Percentiles rank a stretch among this genome's conserved stretches.
Evolutionary conservation across 2,888 invertebrate genomes (phyloP).

Genomic region (Hirtodrosophila cameraria): DNA sequence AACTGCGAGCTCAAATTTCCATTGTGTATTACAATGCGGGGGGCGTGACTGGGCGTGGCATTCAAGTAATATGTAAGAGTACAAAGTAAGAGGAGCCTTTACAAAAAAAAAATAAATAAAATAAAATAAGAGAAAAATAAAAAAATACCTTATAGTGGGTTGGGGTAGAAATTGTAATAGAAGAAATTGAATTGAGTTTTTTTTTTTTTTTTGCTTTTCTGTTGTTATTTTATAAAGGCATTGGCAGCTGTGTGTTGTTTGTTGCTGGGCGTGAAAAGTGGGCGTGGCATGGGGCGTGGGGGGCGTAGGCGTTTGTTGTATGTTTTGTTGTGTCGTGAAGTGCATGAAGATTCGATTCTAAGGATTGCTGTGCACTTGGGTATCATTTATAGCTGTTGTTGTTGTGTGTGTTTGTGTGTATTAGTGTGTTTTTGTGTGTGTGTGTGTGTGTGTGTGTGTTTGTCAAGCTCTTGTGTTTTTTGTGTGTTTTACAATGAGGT

Average conservation of each 20-base stretch:
- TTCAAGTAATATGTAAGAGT: conserved; percentile 41
- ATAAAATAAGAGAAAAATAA: conserved; percentile 26
- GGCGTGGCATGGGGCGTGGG: conserved; percentile 8
- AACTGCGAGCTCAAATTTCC: conserved; percentile 47
- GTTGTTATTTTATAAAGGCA: conserved; percentile 42
- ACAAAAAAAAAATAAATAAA: conserved; percentile 13
- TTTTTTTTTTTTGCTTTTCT: conserved; percentile 40
- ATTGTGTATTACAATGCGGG: conserved; percentile 28
- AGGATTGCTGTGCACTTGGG: conserved; percentile 72
- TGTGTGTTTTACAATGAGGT: conserved; percentile 76
- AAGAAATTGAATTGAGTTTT: conserved; percentile 74
- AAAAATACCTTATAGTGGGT: conserved; percentile 28
- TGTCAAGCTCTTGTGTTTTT: conserved; percentile 54
- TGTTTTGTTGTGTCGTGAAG: conserved; percentile 37
- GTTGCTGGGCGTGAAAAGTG: conserved; percentile 26
- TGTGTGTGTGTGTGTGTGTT: conserved; percentile 35
- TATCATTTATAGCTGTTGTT: conserved; percentile 61
- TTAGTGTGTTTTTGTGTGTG: conserved; percentile 35
- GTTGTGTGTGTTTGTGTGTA: conserved; percentile 28
- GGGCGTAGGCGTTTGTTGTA: conserved; percentile 33
- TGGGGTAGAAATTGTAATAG: conserved; percentile 48
- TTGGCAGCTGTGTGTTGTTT: conserved; percentile 68
- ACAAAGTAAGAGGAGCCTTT: conserved; percentile 22
- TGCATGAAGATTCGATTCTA: conserved; percentile 51
- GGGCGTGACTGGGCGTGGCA: conserved; percentile 51